These are phyloP conservation scores for Iguana delicatissima DNA, from an alignment of 2,797 vertebrate genomes.

Conservation along the genomic window DNA sequence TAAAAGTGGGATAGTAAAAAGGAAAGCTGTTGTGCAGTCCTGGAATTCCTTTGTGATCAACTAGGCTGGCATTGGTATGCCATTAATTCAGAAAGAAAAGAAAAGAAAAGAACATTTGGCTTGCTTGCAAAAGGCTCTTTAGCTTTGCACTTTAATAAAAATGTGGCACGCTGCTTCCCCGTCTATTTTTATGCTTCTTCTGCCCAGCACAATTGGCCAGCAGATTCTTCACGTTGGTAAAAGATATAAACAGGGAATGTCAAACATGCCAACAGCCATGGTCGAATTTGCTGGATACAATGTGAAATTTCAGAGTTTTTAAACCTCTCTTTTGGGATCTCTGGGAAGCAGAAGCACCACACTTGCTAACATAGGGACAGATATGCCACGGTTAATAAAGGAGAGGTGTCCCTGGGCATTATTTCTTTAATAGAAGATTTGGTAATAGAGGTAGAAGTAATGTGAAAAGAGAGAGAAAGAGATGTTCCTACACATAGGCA, in stretches of 20 bases:
- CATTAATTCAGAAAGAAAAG: neutral
- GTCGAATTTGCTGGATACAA: neutral
- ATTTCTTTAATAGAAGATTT: no score
- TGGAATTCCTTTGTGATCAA: conserved; percentile 34
- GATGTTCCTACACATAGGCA: no score
- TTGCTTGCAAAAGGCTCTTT: neutral
- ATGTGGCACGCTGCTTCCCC: neutral
- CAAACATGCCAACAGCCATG: neutral
- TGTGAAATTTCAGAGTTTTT: neutral
- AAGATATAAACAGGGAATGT: neutral
- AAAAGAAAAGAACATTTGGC: neutral
- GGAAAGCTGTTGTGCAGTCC: conserved; percentile 45
- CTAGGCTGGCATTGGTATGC: neutral
- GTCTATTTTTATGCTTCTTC: neutral
- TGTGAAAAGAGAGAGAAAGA: no score
- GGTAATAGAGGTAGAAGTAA: no score
- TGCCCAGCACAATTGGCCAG: neutral
- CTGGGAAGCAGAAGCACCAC: no score
- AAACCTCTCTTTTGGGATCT: no score
- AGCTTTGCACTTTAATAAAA: neutral
- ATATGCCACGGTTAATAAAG: no score
- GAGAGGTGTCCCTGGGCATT: no score
- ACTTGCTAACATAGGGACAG: no score
- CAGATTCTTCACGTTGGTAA: neutral
- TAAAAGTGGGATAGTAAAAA: conserved; percentile 33